These are phyloP conservation scores for Gouania willdenowi DNA, from an alignment of 2,797 vertebrate genomes.

Conservation along the genomic window DNA sequence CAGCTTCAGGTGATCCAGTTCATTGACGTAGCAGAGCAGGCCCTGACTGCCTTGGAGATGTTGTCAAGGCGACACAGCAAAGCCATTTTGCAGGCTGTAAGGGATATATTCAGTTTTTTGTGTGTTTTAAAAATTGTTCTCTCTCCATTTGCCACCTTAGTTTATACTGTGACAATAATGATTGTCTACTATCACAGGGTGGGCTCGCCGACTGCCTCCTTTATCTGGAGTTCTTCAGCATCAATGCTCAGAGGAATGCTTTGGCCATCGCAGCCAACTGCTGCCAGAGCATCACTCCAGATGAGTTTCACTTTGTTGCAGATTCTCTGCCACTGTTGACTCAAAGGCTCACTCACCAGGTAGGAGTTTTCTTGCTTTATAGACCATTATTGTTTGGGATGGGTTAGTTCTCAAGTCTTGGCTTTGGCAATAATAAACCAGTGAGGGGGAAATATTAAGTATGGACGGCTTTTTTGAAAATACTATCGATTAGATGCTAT, in stretches of 20 bases:
- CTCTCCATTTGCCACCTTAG: too few relatives aligned
- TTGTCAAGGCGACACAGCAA: constrained; percentile 97
- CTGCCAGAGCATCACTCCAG: constrained; percentile 98
- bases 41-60: constrained; percentile 97
- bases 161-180: too few relatives aligned
- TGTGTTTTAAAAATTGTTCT: not conserved
- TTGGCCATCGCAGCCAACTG: constrained; percentile 98
- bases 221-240: constrained; percentile 99
- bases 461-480: too few relatives aligned
- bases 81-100: constrained; percentile 98
- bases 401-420: too few relatives aligned
- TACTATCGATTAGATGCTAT: too few relatives aligned
- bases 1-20: constrained; percentile 99
- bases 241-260: constrained; percentile 98
- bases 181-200: constrained; percentile 78
- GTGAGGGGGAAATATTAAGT: too few relatives aligned
- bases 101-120: constrained; percentile 50
- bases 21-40: constrained; percentile 99
- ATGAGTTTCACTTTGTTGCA: constrained; percentile 98
- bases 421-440: too few relatives aligned
- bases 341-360: constrained; percentile 98
- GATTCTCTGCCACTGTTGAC: constrained; percentile 96
- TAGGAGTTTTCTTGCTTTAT: too few relatives aligned
- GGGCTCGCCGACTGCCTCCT: constrained; percentile 95
- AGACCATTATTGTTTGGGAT: too few relatives aligned